These are phyloP conservation scores for Cherax destructor DNA, from an alignment of 1,140 invertebrate species.

Conservation along the genomic window DNA sequence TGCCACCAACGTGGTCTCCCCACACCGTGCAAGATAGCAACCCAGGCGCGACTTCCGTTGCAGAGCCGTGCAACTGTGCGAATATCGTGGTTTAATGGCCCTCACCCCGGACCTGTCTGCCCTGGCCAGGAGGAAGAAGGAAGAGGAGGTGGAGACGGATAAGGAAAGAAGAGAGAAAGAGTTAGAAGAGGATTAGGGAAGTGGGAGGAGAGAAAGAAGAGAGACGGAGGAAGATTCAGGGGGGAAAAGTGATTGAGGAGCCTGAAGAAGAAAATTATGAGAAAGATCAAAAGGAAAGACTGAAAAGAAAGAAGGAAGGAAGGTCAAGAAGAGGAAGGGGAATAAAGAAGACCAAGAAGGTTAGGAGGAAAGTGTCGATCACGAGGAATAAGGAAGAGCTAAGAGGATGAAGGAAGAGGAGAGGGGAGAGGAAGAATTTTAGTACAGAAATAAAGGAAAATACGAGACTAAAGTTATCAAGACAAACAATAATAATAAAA, in stretches of 20 bases:
- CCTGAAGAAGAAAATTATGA: background rate
- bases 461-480: background rate
- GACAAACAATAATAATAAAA: background rate
- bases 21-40: background rate
- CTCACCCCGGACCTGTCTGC: background rate
- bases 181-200: too few relatives aligned
- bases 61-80: background rate
- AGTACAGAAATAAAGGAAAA: background rate
- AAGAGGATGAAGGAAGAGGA: too few relatives aligned
- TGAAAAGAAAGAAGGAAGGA: background rate
- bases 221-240: background rate
- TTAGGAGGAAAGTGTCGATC: background rate
- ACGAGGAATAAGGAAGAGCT: too few relatives aligned
- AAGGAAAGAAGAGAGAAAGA: too few relatives aligned
- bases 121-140: background rate
- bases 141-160: background rate
- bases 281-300: background rate
- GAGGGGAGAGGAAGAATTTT: too few relatives aligned
- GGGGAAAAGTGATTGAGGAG: background rate
- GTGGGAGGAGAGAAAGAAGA: too few relatives aligned
- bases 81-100: background rate
- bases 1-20: background rate
- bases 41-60: background rate
- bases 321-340: background rate
- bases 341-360: background rate